Conservation (phyloP, 2,888 invertebrate genomes). For the Schizaphis graminum region DNA sequence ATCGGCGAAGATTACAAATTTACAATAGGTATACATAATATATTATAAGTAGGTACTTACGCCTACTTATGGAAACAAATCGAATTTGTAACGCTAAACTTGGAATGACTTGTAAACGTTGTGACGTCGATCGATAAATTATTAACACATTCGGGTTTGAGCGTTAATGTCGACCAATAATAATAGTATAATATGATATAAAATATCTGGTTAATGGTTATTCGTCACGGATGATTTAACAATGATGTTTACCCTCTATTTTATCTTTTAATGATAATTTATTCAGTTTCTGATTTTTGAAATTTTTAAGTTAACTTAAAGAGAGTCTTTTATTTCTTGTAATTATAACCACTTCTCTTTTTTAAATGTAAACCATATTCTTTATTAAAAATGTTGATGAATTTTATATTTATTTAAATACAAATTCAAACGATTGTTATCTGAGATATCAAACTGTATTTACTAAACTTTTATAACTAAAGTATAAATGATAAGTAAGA, state of each 20-base stretch:
- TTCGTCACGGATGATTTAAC: background rate
- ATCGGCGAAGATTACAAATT: background rate
- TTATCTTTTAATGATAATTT: background rate
- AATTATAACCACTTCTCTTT: background rate
- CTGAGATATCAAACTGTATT: background rate
- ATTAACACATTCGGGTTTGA: conserved; percentile 11
- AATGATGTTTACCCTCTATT: background rate
- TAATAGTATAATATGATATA: background rate
- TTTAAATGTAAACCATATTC: background rate
- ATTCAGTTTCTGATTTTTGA: background rate
- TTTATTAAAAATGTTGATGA: background rate
- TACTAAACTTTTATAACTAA: background rate
- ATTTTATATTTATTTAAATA: background rate
- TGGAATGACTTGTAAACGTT: background rate
- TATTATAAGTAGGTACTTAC: background rate
- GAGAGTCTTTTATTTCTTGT: background rate
- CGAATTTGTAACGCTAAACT: background rate
- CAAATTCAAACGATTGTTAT: background rate
- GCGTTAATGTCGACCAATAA: background rate
- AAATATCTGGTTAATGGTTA: background rate
- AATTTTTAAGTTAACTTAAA: background rate
- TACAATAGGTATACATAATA: background rate
- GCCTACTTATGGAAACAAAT: background rate
- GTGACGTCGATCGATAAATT: background rate
- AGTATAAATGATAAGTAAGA: background rate